Evolutionary conservation across 2,797 vertebrate species (phyloP).

Genomic region (Monodelphis domestica): DNA sequence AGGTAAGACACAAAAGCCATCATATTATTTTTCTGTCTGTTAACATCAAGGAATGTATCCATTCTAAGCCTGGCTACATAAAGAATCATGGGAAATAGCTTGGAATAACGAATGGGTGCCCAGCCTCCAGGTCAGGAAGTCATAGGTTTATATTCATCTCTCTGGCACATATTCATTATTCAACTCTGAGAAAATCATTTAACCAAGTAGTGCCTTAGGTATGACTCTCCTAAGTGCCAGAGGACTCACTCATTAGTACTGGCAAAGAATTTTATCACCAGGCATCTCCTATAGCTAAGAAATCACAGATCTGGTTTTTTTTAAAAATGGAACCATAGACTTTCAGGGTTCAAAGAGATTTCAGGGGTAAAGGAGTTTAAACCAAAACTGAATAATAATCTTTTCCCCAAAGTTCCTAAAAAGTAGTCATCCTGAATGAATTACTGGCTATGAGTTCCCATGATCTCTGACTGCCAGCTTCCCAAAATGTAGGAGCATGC

Average conservation of each 20-base stretch:
- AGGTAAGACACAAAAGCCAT: slow-evolving; percentile 85
- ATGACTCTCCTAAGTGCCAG: background rate
- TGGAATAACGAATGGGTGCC: background rate
- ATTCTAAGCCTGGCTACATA: background rate
- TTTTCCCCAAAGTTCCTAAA: background rate
- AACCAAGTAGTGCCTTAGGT: background rate
- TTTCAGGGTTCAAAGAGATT: background rate
- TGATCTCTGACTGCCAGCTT: background rate
- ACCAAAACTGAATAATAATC: background rate
- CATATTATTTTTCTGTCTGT: background rate
- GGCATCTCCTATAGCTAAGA: background rate
- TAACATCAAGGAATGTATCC: fast-evolving
- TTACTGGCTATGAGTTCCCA: no score
- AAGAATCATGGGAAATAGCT: background rate
- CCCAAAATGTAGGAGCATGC: background rate
- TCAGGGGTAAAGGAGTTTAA: background rate
- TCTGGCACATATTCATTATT: background rate
- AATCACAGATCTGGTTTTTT: background rate
- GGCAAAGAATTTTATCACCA: background rate
- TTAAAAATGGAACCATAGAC: background rate
- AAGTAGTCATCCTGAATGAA: no score
- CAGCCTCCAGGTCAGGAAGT: no score
- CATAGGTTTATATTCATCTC: background rate
- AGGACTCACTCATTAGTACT: background rate
- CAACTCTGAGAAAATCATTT: background rate